Conservation (phyloP, 2,888 invertebrate species). For the Drosophila trichaetosa region DNA sequence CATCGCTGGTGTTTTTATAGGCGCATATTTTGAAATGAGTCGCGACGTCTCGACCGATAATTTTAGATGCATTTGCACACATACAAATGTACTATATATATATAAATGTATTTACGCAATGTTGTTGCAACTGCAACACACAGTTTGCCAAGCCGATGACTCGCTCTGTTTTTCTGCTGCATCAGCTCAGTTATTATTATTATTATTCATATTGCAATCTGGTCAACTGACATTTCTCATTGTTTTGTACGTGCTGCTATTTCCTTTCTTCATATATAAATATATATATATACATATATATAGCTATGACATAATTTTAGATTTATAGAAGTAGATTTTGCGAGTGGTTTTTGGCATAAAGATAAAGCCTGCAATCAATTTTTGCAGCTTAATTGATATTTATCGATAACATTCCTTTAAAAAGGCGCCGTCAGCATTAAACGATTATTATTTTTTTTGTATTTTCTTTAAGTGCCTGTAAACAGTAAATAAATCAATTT, state of each 20-base stretch:
- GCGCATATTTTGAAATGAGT: conserved; percentile 59
- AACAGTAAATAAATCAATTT: background rate
- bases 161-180: conserved; percentile 19
- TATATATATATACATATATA: no score
- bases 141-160: conserved; percentile 39
- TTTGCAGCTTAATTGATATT: accelerated
- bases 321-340: background rate
- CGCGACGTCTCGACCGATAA: conserved; percentile 67
- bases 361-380: background rate
- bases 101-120: background rate
- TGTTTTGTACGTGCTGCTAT: conserved; percentile 58
- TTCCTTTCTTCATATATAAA: conserved; percentile 30
- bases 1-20: conserved; percentile 44
- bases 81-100: conserved; percentile 29
- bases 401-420: background rate
- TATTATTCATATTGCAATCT: conserved; percentile 23
- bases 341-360: background rate
- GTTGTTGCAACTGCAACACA: conserved; percentile 10
- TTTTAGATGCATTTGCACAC: conserved; percentile 55
- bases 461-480: background rate
- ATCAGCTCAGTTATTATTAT: background rate
- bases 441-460: background rate
- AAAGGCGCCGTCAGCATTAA: background rate
- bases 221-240: background rate
- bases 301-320: background rate